Evolutionary conservation across 2,113 vertebrate genomes (phyloP), one percentile per base, ranked within the genome.

Genomic region (Myocastor coypus): DNA sequence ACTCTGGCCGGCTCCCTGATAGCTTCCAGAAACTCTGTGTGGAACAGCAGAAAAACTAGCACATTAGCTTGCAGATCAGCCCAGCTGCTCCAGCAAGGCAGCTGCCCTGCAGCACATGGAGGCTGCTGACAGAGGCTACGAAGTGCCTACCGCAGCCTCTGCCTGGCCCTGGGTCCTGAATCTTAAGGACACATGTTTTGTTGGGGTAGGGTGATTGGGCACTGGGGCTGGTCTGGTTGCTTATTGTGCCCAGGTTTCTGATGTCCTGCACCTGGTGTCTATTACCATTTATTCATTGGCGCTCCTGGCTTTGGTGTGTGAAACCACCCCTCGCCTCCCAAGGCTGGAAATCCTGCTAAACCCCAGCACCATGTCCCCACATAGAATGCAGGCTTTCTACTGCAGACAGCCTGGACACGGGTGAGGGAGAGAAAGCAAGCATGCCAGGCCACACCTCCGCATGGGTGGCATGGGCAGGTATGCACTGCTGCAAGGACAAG

Each of bases 361-460:
- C 13, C 26, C 4, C 55, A 12, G 40, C 2, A 0, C 28, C 3
- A 1, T 3, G 3, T 3, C 8, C 64, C 64, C 19, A 26, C 42
- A 32, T 30, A 34, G 84, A 83, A 52, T 50, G 16, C 26, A 9
- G 78, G 1, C 26, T 30, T 16, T 3, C 4, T 83, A 42, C 83
- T 30, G 16, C 46, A 34, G 83, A 22, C 16, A 10, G 42, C 42
- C 2, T 0, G 3, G 19, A 19, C 3, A 5, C 1, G 34, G 14
- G 34, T 34, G 6, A n/a, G 66, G 0, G 34, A 50, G 4, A 26
- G 32, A 68, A 6, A 61, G 80, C 22, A 19, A 19, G 71, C 42
- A 22, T 57, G 4, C 0, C 34, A 32, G 7, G 84, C 12, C 2
- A 5, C 8, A 1, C 30, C 42, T 2, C 50, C 1, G 2, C 26